phyloP scores from a whole-genome alignment of 2,888 invertebrate species.

The Prosapia bicincta region DNA sequence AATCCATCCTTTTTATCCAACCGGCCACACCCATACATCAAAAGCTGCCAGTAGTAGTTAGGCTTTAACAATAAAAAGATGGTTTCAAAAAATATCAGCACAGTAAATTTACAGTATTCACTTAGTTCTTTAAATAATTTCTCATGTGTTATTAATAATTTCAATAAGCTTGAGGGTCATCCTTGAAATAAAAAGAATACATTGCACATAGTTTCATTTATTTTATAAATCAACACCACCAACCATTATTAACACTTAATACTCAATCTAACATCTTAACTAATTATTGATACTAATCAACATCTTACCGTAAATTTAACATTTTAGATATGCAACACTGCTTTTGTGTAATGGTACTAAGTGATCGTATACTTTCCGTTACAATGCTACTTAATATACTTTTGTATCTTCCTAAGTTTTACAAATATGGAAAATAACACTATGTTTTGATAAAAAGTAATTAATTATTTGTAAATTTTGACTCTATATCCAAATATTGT shows the following conservation, averaged over 20 bases:
- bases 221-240: not conserved
- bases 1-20: too few relatives aligned
- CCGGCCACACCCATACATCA: too few relatives aligned
- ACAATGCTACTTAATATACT: not conserved
- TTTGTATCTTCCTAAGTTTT: not conserved
- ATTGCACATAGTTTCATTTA: not conserved
- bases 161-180: too few relatives aligned
- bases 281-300: too few relatives aligned
- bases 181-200: not conserved
- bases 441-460: not conserved
- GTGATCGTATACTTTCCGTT: conserved; percentile 15
- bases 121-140: too few relatives aligned
- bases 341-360: conserved; percentile 14
- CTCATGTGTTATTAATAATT: too few relatives aligned
- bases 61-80: too few relatives aligned
- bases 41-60: too few relatives aligned
- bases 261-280: not conserved
- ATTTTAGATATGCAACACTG: not conserved
- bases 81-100: too few relatives aligned
- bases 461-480: not conserved
- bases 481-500: not conserved
- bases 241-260: not conserved
- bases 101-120: too few relatives aligned
- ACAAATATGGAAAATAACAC: not conserved
- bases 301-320: not conserved